Percentiles rank a stretch among this genome's conserved stretches.
phyloP scores from a whole-genome alignment of 2,888 invertebrate genomes.

The Eristalis tenax region DNA sequence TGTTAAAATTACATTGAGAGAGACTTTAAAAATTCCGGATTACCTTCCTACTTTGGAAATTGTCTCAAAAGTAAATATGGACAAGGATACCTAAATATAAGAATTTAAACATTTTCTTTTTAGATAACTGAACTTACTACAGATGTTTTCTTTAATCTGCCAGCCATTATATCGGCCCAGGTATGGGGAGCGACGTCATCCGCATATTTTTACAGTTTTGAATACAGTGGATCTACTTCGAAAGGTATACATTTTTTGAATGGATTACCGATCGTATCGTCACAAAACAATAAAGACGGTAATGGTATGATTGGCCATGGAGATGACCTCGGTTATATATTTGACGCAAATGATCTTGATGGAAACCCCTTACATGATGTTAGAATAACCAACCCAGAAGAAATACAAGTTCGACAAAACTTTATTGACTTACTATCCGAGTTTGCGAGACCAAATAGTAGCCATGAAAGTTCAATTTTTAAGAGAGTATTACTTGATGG shows the following conservation, averaged over 20 bases:
- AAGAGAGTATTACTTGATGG: conserved; percentile 78
- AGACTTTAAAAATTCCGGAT: conserved; percentile 78
- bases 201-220: conserved; percentile 89
- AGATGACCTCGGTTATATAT: conserved; percentile 88
- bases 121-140: conserved; percentile 82
- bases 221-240: conserved; percentile 85
- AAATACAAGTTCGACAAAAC: conserved; percentile 85
- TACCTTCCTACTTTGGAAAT: conserved; percentile 76
- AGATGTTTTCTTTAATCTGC: conserved; percentile 89
- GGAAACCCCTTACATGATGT: conserved; percentile 83
- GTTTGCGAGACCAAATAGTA: conserved; percentile 82
- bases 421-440: conserved; percentile 86
- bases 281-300: conserved; percentile 78
- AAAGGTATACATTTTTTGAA: conserved; percentile 86
- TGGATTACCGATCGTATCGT: conserved; percentile 84
- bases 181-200: conserved; percentile 86
- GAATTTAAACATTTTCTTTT: background rate
- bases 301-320: conserved; percentile 83
- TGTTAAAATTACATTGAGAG: conserved; percentile 74
- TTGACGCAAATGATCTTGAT: conserved; percentile 85
- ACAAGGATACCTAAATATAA: background rate
- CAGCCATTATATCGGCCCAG: conserved; percentile 87
- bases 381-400: conserved; percentile 82
- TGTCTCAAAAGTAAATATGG: conserved; percentile 75
- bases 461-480: conserved; percentile 74